Conservation (phyloP, 2,113 vertebrate species). For the Psilopogon haemacephalus region DNA sequence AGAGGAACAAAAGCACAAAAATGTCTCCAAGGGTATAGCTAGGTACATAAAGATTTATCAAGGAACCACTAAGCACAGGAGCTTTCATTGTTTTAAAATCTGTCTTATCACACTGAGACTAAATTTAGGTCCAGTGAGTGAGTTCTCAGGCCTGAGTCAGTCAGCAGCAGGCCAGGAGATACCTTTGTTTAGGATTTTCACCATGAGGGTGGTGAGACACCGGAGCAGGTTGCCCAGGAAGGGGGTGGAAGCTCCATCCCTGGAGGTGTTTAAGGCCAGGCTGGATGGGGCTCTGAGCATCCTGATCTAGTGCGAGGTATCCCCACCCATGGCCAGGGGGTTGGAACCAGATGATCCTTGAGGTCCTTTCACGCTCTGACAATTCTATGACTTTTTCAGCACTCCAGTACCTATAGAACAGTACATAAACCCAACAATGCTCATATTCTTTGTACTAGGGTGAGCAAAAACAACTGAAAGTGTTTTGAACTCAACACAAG, state of each 20-base stretch:
- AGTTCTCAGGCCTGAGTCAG: not conserved
- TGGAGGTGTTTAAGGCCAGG: too few relatives aligned
- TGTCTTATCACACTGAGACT: accelerated
- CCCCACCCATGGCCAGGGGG: too few relatives aligned
- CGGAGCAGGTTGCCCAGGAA: too few relatives aligned
- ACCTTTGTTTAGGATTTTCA: not conserved
- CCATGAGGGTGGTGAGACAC: too few relatives aligned
- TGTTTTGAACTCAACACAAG: not conserved
- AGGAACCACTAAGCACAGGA: not conserved
- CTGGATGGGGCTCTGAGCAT: too few relatives aligned
- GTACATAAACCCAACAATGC: not conserved
- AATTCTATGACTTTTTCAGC: not conserved
- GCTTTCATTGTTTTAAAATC: not conserved
- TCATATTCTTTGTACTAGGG: not conserved
- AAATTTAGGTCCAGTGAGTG: not conserved
- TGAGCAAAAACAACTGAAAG: not conserved
- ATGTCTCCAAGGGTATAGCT: not conserved
- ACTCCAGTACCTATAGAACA: not conserved
- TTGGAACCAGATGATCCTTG: too few relatives aligned
- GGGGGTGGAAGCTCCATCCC: too few relatives aligned
- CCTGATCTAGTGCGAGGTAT: too few relatives aligned
- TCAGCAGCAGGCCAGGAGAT: not conserved
- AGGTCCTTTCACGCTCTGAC: too few relatives aligned
- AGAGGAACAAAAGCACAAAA: not conserved
- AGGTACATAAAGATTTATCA: not conserved